Conservation (phyloP, 1,140 invertebrate species). For the Campodea augens region DNA sequence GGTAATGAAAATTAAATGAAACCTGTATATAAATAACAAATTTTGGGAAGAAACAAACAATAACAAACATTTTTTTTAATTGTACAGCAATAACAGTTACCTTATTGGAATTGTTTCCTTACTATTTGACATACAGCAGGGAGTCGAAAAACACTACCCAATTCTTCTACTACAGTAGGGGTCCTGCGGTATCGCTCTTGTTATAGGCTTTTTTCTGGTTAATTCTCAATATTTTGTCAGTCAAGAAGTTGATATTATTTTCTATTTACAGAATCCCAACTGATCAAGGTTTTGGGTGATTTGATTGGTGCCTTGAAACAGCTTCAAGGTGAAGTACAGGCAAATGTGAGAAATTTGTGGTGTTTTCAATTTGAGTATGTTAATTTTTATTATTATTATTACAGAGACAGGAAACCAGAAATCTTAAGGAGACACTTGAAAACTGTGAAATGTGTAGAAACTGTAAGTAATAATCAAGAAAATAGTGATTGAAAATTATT, state of each 20-base stretch:
- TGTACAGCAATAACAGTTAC: too few species aligned
- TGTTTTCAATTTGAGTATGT: slow-evolving; percentile 1
- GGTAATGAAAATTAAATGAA: too few species aligned
- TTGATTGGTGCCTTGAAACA: slow-evolving; percentile 49
- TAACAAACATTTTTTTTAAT: too few species aligned
- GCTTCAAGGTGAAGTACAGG: slow-evolving; percentile 42
- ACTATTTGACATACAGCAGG: too few species aligned
- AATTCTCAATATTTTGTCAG: not conserved
- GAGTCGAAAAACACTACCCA: too few species aligned
- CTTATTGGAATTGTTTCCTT: too few species aligned
- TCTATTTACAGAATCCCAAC: slow-evolving; percentile 33
- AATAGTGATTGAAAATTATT: not conserved
- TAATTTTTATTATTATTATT: slow-evolving; percentile 14
- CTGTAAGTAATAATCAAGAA: slow-evolving; percentile 14
- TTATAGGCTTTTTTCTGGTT: slow-evolving; percentile 1
- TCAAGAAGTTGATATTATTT: too few species aligned
- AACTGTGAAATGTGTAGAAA: slow-evolving; percentile 50
- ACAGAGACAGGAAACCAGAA: slow-evolving; percentile 48
- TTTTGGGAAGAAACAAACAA: too few species aligned
- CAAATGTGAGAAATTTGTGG: slow-evolving; percentile 23
- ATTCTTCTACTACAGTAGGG: too few species aligned
- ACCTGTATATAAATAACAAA: too few species aligned
- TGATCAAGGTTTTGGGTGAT: slow-evolving; percentile 46
- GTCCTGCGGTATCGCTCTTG: too few species aligned
- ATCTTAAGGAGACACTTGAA: slow-evolving; percentile 46